phyloP scores from a whole-genome alignment of 2,113 vertebrate genomes.

The Theristicus caerulescens region DNA sequence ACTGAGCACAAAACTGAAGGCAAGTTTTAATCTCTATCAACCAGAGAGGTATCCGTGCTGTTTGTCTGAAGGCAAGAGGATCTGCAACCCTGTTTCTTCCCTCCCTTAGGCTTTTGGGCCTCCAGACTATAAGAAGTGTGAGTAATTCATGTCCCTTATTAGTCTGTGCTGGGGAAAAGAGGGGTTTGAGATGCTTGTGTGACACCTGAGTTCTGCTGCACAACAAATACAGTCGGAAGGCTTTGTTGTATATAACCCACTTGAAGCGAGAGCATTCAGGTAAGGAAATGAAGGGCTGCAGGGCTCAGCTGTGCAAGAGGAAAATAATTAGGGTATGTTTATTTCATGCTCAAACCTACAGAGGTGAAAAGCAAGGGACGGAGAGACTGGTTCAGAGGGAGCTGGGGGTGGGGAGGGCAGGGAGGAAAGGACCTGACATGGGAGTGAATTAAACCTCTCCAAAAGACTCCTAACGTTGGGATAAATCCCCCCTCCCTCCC shows the following conservation, averaged over 20 bases:
- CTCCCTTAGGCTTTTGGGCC: neutral
- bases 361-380: slow-evolving; percentile 51
- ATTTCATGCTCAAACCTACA: slow-evolving; percentile 37
- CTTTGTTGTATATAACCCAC: slow-evolving; percentile 1
- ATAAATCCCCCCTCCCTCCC: neutral
- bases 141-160: slow-evolving; percentile 14
- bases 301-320: slow-evolving; percentile 49
- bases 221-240: neutral
- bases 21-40: neutral
- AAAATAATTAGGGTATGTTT: slow-evolving; percentile 58
- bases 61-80: neutral
- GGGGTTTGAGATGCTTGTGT: neutral
- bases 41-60: accelerated
- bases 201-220: neutral
- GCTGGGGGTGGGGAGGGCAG: neutral
- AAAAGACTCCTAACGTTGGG: neutral
- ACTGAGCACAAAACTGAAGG: neutral
- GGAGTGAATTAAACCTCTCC: slow-evolving; percentile 45
- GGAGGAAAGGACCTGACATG: slow-evolving; percentile 2
- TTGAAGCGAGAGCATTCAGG: slow-evolving; percentile 16
- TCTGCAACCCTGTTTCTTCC: neutral
- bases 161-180: neutral
- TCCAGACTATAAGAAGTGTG: neutral
- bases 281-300: slow-evolving; percentile 51
- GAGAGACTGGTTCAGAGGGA: slow-evolving; percentile 16